A percentile compares a stretch with the other conserved stretches of the same genome.
Conservation (phyloP, 2,797 vertebrate genomes). For the Emys orbicularis region DNA sequence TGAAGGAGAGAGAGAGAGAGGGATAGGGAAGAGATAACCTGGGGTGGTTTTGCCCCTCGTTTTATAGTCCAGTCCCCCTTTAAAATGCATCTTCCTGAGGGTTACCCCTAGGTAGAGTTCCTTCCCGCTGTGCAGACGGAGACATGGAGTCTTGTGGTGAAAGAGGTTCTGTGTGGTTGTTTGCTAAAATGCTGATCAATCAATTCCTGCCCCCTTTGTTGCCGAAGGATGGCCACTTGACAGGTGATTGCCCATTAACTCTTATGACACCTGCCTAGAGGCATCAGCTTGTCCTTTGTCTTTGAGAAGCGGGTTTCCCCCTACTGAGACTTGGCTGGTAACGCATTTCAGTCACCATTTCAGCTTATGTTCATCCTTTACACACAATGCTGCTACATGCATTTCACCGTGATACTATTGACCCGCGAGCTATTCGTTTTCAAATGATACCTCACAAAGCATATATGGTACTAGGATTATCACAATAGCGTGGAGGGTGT, state of each 20-base stretch:
- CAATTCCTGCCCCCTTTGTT: not conserved
- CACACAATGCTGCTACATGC: not conserved
- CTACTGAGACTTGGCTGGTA: not conserved
- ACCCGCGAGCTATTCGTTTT: not conserved
- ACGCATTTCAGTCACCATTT: not conserved
- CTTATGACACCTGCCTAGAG: not conserved
- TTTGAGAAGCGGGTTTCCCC: not conserved
- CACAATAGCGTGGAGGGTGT: too few relatives aligned
- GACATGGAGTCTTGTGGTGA: not conserved
- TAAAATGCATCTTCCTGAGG: not conserved
- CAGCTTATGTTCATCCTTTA: not conserved
- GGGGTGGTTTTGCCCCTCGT: not conserved
- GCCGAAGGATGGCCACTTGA: too few relatives aligned
- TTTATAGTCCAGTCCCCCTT: not conserved
- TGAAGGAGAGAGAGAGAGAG: too few relatives aligned
- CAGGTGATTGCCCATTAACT: not conserved
- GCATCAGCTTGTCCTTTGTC: too few relatives aligned
- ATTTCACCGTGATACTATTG: not conserved
- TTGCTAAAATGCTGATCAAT: not conserved
- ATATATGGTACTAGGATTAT: not conserved
- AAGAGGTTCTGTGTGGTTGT: not conserved
- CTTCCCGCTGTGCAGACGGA: not conserved
- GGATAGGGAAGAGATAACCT: too few relatives aligned
- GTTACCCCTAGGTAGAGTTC: not conserved
- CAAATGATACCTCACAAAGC: not conserved